Conservation (phyloP, 1,140 invertebrate species). For the Drosophila malerkotliana region DNA sequence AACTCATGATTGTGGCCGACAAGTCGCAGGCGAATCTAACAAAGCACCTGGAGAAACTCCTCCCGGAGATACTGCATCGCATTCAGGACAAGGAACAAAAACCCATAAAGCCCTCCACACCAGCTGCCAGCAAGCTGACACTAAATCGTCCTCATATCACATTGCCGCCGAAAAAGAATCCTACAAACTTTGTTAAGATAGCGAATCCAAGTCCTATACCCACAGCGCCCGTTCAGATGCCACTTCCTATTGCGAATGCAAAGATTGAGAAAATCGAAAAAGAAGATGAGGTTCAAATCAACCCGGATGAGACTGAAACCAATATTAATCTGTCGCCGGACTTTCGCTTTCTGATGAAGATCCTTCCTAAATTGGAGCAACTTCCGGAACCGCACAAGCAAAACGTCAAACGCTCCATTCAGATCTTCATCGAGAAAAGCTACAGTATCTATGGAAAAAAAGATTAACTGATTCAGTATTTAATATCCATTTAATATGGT, state of each 20-base stretch:
- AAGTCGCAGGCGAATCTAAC: constrained; percentile 65
- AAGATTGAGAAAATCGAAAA: constrained; percentile 6
- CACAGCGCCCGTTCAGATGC: constrained; percentile 1
- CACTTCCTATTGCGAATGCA: constrained; percentile 11
- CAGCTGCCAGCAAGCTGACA: constrained; percentile 3
- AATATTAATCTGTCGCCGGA: constrained; percentile 78
- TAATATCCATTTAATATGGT: constrained; percentile 13
- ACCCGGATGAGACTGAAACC: constrained; percentile 51
- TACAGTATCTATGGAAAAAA: constrained; percentile 71
- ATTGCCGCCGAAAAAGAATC: constrained; percentile 80
- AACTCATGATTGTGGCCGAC: constrained; percentile 74
- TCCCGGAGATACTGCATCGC: constrained; percentile 71
- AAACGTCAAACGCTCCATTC: constrained; percentile 76
- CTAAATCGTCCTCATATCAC: constrained; percentile 60
- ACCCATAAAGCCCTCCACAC: constrained; percentile 13
- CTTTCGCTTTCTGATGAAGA: constrained; percentile 81
- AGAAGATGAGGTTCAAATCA: constrained; percentile 11
- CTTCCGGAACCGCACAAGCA: constrained; percentile 78
- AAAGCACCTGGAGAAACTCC: constrained; percentile 74
- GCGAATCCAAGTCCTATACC: constrained; percentile 17
- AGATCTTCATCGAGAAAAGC: constrained; percentile 76
- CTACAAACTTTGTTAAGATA: constrained; percentile 67
- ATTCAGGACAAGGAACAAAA: constrained; percentile 71
- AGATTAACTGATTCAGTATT: constrained; percentile 36
- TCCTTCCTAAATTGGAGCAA: constrained; percentile 74